phyloP scores from a whole-genome alignment of 2,113 vertebrate species.

The Myiozetetes cayanensis region DNA sequence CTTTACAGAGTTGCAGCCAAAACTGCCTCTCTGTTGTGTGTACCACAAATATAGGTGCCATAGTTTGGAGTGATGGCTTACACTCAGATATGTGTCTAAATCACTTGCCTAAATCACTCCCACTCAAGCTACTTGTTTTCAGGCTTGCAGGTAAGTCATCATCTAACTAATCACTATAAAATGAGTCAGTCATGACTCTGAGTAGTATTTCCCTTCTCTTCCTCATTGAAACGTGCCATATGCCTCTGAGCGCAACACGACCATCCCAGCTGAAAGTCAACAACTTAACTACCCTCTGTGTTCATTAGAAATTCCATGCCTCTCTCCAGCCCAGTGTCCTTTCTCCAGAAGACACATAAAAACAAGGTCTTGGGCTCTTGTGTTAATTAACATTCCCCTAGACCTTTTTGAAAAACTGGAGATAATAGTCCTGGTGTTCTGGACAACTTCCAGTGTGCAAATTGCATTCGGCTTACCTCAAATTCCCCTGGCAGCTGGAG shows the following conservation, averaged over 20 bases:
- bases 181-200: background rate
- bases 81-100: background rate
- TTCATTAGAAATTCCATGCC: slow-evolving; percentile 39
- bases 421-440: slow-evolving; percentile 48
- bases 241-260: slow-evolving; percentile 21
- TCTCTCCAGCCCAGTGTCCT: slow-evolving; percentile 25
- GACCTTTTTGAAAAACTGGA: slow-evolving; percentile 45
- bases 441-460: slow-evolving; percentile 58
- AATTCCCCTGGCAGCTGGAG: slow-evolving; percentile 34
- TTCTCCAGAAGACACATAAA: slow-evolving; percentile 62
- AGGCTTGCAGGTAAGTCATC: slow-evolving; percentile 11
- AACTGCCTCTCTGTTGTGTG: background rate
- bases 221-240: background rate
- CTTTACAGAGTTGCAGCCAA: background rate
- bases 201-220: background rate
- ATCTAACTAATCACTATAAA: slow-evolving; percentile 41
- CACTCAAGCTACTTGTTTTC: background rate
- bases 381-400: slow-evolving; percentile 59
- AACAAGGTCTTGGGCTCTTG: slow-evolving; percentile 52
- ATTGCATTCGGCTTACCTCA: slow-evolving; percentile 18
- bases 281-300: background rate
- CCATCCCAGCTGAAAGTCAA: background rate
- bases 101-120: background rate
- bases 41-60: background rate
- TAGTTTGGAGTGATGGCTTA: background rate